Base-by-base conservation (phyloP, 1,140 invertebrate genomes). In the Neotoxoptera formosana region DNA sequence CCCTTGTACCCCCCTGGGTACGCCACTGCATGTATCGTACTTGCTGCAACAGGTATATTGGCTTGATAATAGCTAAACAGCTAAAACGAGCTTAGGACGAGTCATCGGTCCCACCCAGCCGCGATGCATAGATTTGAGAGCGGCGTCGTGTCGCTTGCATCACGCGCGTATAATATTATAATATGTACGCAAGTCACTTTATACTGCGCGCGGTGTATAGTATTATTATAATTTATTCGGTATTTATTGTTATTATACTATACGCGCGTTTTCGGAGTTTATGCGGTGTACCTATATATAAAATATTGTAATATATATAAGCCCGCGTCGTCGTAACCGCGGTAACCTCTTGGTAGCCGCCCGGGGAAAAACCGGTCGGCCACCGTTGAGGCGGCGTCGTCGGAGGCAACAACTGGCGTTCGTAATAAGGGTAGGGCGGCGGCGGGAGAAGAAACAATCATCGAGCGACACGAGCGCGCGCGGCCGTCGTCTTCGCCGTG, bases 351-450 rank as follows among this genome's bases (percentile, higher is more conserved):
- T 93, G 56, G 91, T 93, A 93, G 91, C 91, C 91, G 91, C 91
- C 81, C 81, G 91, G 91, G 91, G 91, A 83, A 93, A 92, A 93
- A 93, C 91, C 91, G 91, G 91, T 93, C 91, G 91, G 91, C 91
- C 91, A 93, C 91, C 81, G 91, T 93, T 67, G 91, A 86, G 76
- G 90, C 90, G 76, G 60, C 67, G 76, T 8, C 56, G 76, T 47
- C 67, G n/a, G 90, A 76, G 90, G 56, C 89, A 90, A 90, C 53
- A 67, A 90, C 89, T 45, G 89, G 88, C 88, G 88, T 60, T 90
- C 56, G 56, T 41, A 36, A 89, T 56, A 41, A 60, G 23, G 34
- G 51, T 36, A 41, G 88, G 47, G 47, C 47, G 81, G 47, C 47
- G 81, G n/a, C n/a, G 48, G 20, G 45, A n/a, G 23, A 53, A 84